Conservation (phyloP, 2,113 vertebrate genomes). For the Ctenomys sociabilis region DNA sequence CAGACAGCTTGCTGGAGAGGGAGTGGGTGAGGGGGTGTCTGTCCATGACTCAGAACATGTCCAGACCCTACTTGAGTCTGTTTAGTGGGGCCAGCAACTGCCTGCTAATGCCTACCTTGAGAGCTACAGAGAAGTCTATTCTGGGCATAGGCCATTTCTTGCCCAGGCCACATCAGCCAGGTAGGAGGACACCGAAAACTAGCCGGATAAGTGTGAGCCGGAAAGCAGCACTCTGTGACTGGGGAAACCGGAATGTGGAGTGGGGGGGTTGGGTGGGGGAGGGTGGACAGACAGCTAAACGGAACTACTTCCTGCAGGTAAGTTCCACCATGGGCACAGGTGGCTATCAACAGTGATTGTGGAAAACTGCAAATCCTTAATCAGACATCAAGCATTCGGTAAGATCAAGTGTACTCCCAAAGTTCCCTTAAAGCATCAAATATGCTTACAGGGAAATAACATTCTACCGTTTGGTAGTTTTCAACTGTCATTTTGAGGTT, state of each 20-base stretch:
- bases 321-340: background rate
- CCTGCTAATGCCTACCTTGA: background rate
- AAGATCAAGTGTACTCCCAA: rapidly evolving
- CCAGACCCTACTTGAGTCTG: no score
- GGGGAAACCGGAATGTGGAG: rapidly evolving
- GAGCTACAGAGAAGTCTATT: background rate
- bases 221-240: rapidly evolving
- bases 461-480: rapidly evolving
- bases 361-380: rapidly evolving
- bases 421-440: rapidly evolving
- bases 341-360: no score
- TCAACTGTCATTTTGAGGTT: rapidly evolving
- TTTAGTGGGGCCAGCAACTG: rapidly evolving
- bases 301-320: background rate
- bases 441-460: background rate
- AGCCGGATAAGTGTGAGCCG: background rate
- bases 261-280: no score
- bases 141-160: rapidly evolving
- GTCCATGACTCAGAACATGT: rapidly evolving
- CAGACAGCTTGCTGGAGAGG: background rate
- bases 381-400: rapidly evolving
- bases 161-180: background rate
- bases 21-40: background rate
- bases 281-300: rapidly evolving
- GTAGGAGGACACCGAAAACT: rapidly evolving